phyloP scores from a whole-genome alignment of 1,140 invertebrate species.

The Scylla paramamosain region DNA sequence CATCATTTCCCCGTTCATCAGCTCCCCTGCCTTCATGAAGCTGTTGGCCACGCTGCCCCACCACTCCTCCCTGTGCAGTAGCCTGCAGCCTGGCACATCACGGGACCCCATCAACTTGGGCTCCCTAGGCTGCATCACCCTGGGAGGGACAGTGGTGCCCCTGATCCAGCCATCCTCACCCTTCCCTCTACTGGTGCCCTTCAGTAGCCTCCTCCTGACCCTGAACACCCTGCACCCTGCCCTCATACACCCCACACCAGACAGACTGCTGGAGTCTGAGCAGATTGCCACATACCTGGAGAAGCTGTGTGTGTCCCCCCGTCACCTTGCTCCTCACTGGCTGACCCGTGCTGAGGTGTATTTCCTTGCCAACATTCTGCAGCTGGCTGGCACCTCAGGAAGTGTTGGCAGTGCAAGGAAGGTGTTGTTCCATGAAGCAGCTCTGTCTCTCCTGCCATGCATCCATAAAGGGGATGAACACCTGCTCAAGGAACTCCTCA shows the following conservation, averaged over 20 bases:
- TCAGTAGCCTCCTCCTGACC: slow-evolving; percentile 54
- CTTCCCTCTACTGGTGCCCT: slow-evolving; percentile 66
- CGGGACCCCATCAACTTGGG: slow-evolving; percentile 72
- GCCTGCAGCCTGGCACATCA: slow-evolving; percentile 19
- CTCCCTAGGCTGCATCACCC: slow-evolving; percentile 69
- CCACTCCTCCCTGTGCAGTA: slow-evolving; percentile 69
- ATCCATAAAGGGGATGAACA: slow-evolving; percentile 75
- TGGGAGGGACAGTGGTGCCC: slow-evolving; percentile 69
- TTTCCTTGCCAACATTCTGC: slow-evolving; percentile 65
- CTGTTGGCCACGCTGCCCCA: slow-evolving; percentile 40
- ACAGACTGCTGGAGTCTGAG: slow-evolving; percentile 47
- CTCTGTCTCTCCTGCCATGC: slow-evolving; percentile 61
- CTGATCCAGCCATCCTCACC: slow-evolving; percentile 66
- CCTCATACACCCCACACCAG: slow-evolving; percentile 23
- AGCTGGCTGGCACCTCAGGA: slow-evolving; percentile 40
- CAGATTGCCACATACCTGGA: slow-evolving; percentile 60
- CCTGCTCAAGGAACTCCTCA: slow-evolving; percentile 62
- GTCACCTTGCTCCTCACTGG: slow-evolving; percentile 61
- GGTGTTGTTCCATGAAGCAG: slow-evolving; percentile 68
- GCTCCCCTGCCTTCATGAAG: background rate
- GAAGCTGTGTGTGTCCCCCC: slow-evolving; percentile 40
- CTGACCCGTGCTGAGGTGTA: slow-evolving; percentile 70
- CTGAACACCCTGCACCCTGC: slow-evolving; percentile 67
- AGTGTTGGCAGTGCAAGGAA: slow-evolving; percentile 9
- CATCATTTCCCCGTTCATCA: slow-evolving; percentile 54